These are phyloP conservation scores for Brachyhypopomus gauderio DNA, from an alignment of 2,113 vertebrate species.

Conservation along the genomic window DNA sequence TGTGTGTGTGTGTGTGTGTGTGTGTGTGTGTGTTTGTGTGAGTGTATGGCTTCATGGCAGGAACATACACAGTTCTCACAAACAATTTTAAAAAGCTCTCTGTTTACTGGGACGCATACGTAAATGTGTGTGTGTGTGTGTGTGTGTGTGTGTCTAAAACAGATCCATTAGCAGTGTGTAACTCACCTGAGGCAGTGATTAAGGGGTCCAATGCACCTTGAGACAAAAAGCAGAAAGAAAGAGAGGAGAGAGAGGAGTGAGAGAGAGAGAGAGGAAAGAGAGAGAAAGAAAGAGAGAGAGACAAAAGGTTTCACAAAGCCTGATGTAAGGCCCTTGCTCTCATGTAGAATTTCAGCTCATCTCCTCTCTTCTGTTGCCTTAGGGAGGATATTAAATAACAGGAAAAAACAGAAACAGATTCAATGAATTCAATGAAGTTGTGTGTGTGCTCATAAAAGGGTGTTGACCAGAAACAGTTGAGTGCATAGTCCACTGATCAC, in stretches of 20 bases:
- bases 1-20: background rate
- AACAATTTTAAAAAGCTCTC: constrained; percentile 36
- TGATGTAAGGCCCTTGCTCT: too few species aligned
- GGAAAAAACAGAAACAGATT: constrained; percentile 37
- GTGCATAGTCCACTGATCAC: constrained; percentile 7
- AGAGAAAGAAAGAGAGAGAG: constrained; percentile 49
- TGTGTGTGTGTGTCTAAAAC: constrained; percentile 34
- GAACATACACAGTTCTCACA: constrained; percentile 37
- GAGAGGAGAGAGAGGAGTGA: constrained; percentile 46
- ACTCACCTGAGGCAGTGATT: constrained; percentile 60
- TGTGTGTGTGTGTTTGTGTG: background rate
- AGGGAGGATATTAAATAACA: constrained; percentile 35
- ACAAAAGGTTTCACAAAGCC: constrained; percentile 47
- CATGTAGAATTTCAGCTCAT: background rate
- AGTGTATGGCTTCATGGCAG: constrained; percentile 14
- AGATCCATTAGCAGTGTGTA: constrained; percentile 53
- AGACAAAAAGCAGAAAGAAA: constrained; percentile 50
- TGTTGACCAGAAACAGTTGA: constrained; percentile 40
- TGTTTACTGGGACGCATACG: constrained; percentile 52
- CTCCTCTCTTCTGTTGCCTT: constrained; percentile 35
- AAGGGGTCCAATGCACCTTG: constrained; percentile 54
- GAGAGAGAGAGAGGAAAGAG: constrained; percentile 45
- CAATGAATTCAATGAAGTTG: background rate
- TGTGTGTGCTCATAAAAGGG: constrained; percentile 14
- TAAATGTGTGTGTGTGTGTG: constrained; percentile 44